Base-by-base conservation (phyloP, 1,140 invertebrate genomes). In the Drosophila quadrilineata region DNA sequence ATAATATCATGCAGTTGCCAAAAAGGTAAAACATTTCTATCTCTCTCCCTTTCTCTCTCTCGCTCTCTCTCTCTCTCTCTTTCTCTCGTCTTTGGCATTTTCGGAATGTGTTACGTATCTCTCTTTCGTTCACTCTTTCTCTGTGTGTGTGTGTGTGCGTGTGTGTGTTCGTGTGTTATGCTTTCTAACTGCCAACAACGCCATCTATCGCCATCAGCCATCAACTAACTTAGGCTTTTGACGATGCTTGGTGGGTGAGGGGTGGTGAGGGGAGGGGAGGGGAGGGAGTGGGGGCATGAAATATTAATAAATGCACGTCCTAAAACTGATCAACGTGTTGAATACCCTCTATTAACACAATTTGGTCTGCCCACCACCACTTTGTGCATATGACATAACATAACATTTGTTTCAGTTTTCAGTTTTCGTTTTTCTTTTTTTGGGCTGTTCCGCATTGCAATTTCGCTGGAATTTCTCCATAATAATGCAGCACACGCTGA, bases 161-260 rank as follows among this genome's bases (percentile, higher is more conserved):
- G 12, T 58, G 6, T 12, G 29, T 36, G 6, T 22, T 40, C 60
- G 60, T 36, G 24, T 75, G 75, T 53, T 64, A 82, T 82, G 76
- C 71, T 80, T 80, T 80, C 76, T 75, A 80, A 80, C 76, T 68
- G 72, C 62, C 12, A 70, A 38, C 66, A 80, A 56, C 75, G 75
- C 76, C 57, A 75, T 67, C 53, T n/a, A n/a, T n/a, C 24, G 29
- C 75, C 50, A 60, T 65, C 54, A 21, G 33, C 59, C 26, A 63
- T 62, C 48, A 53, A 26, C 54, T 48, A 65, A 35, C 45, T 41
- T 35, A 33, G 43, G 46, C 52, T 54, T 54, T 54, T 28, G 52
- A 58, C 56, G n/a, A n/a, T n/a, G n/a, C n/a, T n/a, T n/a, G n/a
- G n/a, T n/a, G n/a, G n/a, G n/a, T n/a, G n/a, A n/a, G n/a, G n/a